These are phyloP conservation scores for Drosophila serrata DNA, from an alignment of 1,140 invertebrate genomes.

Conservation along the genomic window DNA sequence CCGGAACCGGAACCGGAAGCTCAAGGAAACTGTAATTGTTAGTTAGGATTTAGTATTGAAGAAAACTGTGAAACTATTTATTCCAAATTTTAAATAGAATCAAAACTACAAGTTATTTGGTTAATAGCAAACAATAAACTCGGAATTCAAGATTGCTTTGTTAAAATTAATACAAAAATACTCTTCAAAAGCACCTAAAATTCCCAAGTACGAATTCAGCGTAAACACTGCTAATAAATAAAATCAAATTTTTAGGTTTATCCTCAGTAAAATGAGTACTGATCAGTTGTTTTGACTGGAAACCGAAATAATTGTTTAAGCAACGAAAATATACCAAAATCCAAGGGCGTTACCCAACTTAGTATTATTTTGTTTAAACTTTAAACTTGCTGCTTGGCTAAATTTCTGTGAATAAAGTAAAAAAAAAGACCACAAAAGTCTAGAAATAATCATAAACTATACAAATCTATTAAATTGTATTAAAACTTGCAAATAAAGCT, in stretches of 20 bases:
- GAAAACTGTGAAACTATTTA: neutral
- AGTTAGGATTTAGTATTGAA: too few relatives aligned
- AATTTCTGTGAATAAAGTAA: neutral
- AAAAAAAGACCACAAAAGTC: neutral
- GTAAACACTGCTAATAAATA: neutral
- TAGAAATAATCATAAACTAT: neutral
- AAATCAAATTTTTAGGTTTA: neutral
- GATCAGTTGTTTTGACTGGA: neutral
- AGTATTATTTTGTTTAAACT: too few relatives aligned
- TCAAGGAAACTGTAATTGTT: neutral
- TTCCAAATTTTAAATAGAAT: too few relatives aligned
- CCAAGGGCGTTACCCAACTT: neutral
- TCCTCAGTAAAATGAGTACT: neutral
- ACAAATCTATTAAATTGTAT: neutral
- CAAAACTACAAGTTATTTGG: too few relatives aligned
- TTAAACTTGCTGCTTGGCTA: neutral
- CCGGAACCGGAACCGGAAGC: constrained; percentile 6
- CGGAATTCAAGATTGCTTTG: too few relatives aligned
- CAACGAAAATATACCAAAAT: neutral
- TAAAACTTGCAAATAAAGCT: neutral
- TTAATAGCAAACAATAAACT: too few relatives aligned
- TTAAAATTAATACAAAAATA: too few relatives aligned
- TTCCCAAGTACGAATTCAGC: neutral
- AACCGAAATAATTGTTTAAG: neutral
- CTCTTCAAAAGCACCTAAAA: too few relatives aligned